A percentile compares a stretch with the other conserved stretches of the same genome.
Evolutionary conservation across 2,797 vertebrate species (phyloP).

Genomic region (Natrix natrix): DNA sequence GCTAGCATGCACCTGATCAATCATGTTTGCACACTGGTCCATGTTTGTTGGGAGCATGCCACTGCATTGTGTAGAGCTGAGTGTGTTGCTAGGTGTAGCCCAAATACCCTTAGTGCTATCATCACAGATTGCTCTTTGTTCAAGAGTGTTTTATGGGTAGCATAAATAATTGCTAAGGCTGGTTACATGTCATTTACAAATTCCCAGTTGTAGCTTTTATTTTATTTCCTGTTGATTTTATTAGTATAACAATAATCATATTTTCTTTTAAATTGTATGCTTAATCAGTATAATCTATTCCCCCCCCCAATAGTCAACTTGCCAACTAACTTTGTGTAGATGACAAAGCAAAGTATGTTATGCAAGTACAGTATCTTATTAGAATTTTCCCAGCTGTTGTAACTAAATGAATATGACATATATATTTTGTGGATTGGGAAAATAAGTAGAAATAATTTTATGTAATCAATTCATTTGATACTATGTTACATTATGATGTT

Average conservation of each 20-base stretch:
- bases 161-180: background rate
- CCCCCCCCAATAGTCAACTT: background rate
- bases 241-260: background rate
- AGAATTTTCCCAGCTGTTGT: background rate
- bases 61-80: rapidly evolving
- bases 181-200: background rate
- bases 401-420: background rate
- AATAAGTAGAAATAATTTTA: background rate
- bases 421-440: background rate
- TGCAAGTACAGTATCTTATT: background rate
- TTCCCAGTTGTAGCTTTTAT: background rate
- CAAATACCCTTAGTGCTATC: background rate
- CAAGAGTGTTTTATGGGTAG: background rate
- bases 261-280: background rate
- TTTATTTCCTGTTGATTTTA: background rate
- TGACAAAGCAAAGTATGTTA: background rate
- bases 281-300: background rate
- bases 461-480: background rate
- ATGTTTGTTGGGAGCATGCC: background rate
- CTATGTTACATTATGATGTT: background rate
- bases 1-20: rapidly evolving
- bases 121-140: background rate
- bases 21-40: background rate
- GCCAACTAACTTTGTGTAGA: background rate
- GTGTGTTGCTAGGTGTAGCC: rapidly evolving